Conservation (phyloP, 53 echinoderm and acorn worm species). For the Crossaster papposus region DNA sequence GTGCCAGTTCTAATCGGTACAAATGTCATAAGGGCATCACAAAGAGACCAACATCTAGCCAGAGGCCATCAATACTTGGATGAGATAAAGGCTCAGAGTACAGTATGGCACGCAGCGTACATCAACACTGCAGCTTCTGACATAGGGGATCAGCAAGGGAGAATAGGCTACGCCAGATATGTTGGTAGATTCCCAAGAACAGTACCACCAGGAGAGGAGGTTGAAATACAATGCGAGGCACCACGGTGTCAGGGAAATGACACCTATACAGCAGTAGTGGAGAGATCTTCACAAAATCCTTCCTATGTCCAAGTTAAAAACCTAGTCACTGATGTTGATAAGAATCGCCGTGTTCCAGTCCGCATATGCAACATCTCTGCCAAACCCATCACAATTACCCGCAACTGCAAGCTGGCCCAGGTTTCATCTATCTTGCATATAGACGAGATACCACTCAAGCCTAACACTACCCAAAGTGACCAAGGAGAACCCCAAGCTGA, state of each 20-base stretch:
- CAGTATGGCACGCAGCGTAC: constrained; percentile 24
- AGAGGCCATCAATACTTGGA: constrained; percentile 17
- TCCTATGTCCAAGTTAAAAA: neutral
- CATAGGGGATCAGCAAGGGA: neutral
- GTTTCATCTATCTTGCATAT: constrained; percentile 13
- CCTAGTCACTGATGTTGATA: neutral
- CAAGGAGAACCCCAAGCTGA: neutral
- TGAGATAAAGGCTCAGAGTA: neutral
- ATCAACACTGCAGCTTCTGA: neutral
- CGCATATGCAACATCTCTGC: constrained; percentile 34
- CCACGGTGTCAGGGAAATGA: neutral
- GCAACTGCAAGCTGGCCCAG: constrained; percentile 11
- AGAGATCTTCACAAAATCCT: neutral
- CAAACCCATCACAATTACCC: constrained; percentile 16
- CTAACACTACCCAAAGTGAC: neutral
- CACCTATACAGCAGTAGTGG: neutral
- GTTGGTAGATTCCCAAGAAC: neutral
- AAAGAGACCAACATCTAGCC: constrained; percentile 1
- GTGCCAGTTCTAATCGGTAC: constrained; percentile 48
- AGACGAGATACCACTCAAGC: constrained; percentile 2
- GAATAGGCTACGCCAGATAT: constrained; percentile 9
- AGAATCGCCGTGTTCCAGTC: constrained; percentile 14
- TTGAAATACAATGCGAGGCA: neutral
- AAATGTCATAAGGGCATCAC: constrained; percentile 31
- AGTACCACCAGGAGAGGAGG: constrained; percentile 19